Evolutionary conservation across 2,888 invertebrate genomes (phyloP), one percentile per base, ranked within the genome.

Genomic region (Lypha dubia): DNA sequence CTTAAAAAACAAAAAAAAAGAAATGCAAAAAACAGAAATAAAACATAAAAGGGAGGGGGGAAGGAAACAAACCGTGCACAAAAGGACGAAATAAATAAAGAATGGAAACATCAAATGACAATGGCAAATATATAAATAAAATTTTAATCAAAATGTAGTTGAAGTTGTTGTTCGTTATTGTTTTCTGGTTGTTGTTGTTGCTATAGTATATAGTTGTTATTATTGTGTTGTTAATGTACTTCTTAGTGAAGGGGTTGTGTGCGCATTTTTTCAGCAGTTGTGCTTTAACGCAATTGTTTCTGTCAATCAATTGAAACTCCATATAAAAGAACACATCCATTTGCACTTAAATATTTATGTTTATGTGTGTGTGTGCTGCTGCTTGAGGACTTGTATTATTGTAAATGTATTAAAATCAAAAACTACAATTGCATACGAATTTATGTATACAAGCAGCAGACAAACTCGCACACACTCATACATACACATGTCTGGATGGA

Each of bases 261-360:
- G 84, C 84, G 84, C 84, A 81, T 81, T 84, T 84, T 84, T 84
- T 81, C 74, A 77, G 76, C 84, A 84, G 77, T 84, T 81, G 81
- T 81, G 81, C 81, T 84, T 84, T 68, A 74, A 79, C 79, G 84
- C 84, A 84, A 84, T 84, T 84, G 84, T 84, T 84, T 84, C 84
- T 81, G 81, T 84, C 77, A 81, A 81, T 84, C 84, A 84, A 67
- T 73, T 79, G 71, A 71, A 65, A 60, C 58, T 60, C 22, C 62
- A 65, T 65, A 24, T 65, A 73, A 73, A 73, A 73, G 71, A 60
- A 80, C 67, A 80, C 58, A 65, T 38, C 1, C 17, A 58, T 56
- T 74, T 62, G 44, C 53, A 56, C 51, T 70, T 32, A 38, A 41
- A n/a, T 13, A 28, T 28, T 9, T 13, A 28, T 41, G 28, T 41